phyloP scores from a whole-genome alignment of 2,113 vertebrate genomes.

The Mastomys coucha region DNA sequence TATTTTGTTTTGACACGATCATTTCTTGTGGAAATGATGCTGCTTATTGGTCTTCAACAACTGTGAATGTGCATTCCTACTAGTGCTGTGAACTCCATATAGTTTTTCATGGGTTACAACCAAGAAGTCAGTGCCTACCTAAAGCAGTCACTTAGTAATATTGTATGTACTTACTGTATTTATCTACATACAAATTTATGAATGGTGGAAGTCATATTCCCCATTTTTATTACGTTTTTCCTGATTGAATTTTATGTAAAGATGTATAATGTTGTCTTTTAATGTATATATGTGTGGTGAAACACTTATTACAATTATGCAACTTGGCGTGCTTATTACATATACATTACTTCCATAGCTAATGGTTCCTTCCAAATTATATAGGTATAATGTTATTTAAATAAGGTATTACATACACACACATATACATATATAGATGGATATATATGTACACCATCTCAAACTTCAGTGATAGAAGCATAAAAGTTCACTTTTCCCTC shows the following conservation, averaged over 20 bases:
- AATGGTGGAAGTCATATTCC: neutral
- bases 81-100: neutral
- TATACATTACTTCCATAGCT: neutral
- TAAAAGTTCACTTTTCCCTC: neutral
- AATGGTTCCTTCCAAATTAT: constrained; percentile 3
- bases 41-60: neutral
- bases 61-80: constrained; percentile 10
- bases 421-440: neutral
- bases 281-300: neutral
- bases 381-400: constrained; percentile 49
- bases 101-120: constrained; percentile 24
- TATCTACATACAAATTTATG: constrained; percentile 14
- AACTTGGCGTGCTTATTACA: neutral
- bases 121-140: neutral
- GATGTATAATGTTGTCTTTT: neutral
- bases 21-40: constrained; percentile 49
- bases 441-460: neutral
- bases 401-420: neutral
- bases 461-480: neutral
- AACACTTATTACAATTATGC: neutral
- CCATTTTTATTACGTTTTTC: neutral
- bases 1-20: neutral
- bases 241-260: neutral
- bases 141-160: neutral
- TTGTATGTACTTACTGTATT: neutral